Percentiles rank a stretch among this genome's conserved stretches.
Conservation (phyloP, 2,113 vertebrate genomes). For the Chaetodon auriga region DNA sequence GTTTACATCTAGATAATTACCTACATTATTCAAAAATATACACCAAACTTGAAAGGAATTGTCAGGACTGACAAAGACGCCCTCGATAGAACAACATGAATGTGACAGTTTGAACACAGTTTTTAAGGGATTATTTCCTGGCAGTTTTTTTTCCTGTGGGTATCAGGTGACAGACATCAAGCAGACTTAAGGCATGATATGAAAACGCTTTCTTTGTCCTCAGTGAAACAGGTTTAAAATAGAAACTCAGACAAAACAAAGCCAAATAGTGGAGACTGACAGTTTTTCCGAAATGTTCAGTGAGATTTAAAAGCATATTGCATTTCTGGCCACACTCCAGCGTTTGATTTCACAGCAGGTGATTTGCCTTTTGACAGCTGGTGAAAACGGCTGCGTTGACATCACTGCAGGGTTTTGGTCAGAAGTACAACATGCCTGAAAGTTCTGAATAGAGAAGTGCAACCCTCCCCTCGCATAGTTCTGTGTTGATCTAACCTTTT, state of each 20-base stretch:
- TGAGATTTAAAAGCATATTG: background rate
- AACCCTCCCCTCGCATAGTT: background rate
- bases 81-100: background rate
- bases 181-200: background rate
- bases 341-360: conserved; percentile 30
- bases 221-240: background rate
- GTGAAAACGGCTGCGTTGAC: background rate
- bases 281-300: background rate
- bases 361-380: conserved; percentile 35
- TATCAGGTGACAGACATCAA: background rate
- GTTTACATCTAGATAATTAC: background rate
- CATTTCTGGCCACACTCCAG: conserved; percentile 6
- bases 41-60: conserved; percentile 24
- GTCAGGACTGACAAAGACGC: background rate
- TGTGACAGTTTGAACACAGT: background rate
- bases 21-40: background rate
- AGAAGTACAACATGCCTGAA: conserved; percentile 13
- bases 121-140: background rate
- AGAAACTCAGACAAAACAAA: background rate
- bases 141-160: background rate
- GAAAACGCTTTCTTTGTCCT: background rate
- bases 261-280: background rate
- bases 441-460: conserved; percentile 7
- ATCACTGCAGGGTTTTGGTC: conserved; percentile 8
- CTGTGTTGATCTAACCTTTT: conserved; percentile 10